These are phyloP conservation scores for Amblyteles armatorius DNA, from an alignment of 2,888 invertebrate species.

Conservation along the genomic window DNA sequence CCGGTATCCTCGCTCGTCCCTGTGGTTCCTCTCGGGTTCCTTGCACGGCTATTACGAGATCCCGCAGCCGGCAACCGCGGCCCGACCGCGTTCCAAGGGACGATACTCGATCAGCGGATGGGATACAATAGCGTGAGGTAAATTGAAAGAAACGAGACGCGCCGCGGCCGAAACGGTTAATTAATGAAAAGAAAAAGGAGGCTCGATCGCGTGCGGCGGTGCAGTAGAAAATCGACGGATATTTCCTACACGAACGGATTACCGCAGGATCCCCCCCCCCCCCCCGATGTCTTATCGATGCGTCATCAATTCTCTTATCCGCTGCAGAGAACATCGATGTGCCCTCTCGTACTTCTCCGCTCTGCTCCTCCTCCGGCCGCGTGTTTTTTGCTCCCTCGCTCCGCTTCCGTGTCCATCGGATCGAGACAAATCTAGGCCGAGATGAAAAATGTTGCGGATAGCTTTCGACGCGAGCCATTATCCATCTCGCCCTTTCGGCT, in stretches of 20 bases:
- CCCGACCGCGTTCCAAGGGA: constrained; percentile 11
- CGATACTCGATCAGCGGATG: constrained; percentile 43
- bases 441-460: constrained; percentile 67
- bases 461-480: constrained; percentile 45
- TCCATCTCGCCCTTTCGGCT: neutral
- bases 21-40: constrained; percentile 9
- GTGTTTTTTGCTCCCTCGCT: constrained; percentile 19
- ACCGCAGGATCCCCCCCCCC: constrained; percentile 29
- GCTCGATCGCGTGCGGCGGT: constrained; percentile 53
- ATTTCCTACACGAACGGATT: constrained; percentile 44
- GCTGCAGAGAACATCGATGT: neutral
- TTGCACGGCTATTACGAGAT: constrained; percentile 21
- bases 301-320: constrained; percentile 55
- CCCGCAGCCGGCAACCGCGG: constrained; percentile 1
- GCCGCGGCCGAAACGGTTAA: constrained; percentile 48
- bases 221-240: neutral
- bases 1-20: constrained; percentile 14
- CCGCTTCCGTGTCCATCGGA: constrained; percentile 49
- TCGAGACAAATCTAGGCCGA: constrained; percentile 66
- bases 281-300: constrained; percentile 51
- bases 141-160: constrained; percentile 42
- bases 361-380: constrained; percentile 12
- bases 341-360: neutral
- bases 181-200: constrained; percentile 49
- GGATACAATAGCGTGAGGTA: constrained; percentile 48